These are phyloP conservation scores for Empis livida DNA, from an alignment of 2,888 invertebrate genomes.

Conservation along the genomic window DNA sequence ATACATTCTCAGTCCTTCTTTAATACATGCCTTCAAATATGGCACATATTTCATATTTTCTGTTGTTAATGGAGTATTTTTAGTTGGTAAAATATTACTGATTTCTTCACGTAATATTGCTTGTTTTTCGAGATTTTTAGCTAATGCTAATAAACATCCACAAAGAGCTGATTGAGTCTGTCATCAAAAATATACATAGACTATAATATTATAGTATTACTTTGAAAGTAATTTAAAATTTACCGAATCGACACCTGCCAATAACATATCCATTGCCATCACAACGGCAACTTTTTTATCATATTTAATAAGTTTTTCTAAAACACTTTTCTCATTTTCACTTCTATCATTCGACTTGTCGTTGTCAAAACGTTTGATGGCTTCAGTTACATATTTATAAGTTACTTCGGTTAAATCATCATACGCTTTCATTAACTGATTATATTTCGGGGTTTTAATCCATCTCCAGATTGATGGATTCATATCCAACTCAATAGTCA, in stretches of 20 bases:
- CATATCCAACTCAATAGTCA: conserved; percentile 13
- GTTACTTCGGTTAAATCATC: conserved; percentile 16
- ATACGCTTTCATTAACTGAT: conserved; percentile 13
- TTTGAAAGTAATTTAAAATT: conserved; percentile 2
- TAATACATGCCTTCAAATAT: conserved; percentile 58
- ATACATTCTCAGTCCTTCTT: conserved; percentile 52
- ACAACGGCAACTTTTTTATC: conserved; percentile 16
- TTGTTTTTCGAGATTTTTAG: conserved; percentile 48
- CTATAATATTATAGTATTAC: no score
- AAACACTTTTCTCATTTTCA: conserved; percentile 31
- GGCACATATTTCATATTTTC: conserved; percentile 38
- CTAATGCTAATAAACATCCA: conserved; percentile 43
- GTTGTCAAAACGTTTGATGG: conserved; percentile 22
- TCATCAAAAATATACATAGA: conserved; percentile 12
- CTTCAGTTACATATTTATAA: conserved; percentile 24
- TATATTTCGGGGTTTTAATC: conserved; percentile 16
- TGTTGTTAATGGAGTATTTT: conserved; percentile 32
- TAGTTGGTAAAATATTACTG: conserved; percentile 31
- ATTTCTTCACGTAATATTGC: conserved; percentile 45
- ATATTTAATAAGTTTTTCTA: conserved; percentile 38
- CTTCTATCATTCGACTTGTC: conserved; percentile 1
- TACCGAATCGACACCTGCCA: conserved; percentile 21
- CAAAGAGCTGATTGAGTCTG: conserved; percentile 37
- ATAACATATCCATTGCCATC: conserved; percentile 19
- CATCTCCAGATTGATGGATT: conserved; percentile 16